Conservation (phyloP, 2,888 invertebrate species). For the Merodon equestris region DNA sequence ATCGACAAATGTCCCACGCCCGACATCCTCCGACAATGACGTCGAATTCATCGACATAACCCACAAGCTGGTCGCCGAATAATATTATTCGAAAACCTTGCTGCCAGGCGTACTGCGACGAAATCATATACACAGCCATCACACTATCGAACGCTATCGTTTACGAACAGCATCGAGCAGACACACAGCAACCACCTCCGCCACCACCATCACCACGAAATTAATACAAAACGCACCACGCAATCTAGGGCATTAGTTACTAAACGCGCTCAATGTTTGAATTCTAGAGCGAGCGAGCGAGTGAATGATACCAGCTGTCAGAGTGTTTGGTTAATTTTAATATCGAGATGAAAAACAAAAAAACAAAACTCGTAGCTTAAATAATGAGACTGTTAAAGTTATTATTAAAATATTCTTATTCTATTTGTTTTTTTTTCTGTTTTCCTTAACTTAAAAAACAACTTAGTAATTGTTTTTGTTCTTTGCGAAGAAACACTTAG, state of each 20-base stretch:
- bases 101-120: conserved; percentile 50
- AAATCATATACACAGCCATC: conserved; percentile 50
- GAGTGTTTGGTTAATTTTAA: conserved; percentile 61
- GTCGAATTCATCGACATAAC: conserved; percentile 2
- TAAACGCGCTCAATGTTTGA: conserved; percentile 53
- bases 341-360: conserved; percentile 43
- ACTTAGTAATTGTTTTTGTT: conserved; percentile 10
- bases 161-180: conserved; percentile 43
- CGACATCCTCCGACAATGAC: conserved; percentile 25
- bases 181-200: conserved; percentile 41
- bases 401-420: conserved; percentile 63
- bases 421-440: conserved; percentile 21
- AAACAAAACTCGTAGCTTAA: conserved; percentile 67
- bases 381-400: conserved; percentile 70
- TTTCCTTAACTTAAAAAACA: conserved; percentile 12
- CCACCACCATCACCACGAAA: conserved; percentile 51
- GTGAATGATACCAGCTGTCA: conserved; percentile 27
- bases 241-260: conserved; percentile 67
- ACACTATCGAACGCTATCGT: conserved; percentile 51
- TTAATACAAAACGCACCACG: conserved; percentile 62
- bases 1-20: too few relatives aligned
- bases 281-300: conserved; percentile 42
- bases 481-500: conserved; percentile 29
- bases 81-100: conserved; percentile 41
- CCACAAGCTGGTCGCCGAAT: conserved; percentile 34